These are phyloP conservation scores for Aethes cnicana DNA, from an alignment of 2,888 invertebrate genomes.

Conservation along the genomic window DNA sequence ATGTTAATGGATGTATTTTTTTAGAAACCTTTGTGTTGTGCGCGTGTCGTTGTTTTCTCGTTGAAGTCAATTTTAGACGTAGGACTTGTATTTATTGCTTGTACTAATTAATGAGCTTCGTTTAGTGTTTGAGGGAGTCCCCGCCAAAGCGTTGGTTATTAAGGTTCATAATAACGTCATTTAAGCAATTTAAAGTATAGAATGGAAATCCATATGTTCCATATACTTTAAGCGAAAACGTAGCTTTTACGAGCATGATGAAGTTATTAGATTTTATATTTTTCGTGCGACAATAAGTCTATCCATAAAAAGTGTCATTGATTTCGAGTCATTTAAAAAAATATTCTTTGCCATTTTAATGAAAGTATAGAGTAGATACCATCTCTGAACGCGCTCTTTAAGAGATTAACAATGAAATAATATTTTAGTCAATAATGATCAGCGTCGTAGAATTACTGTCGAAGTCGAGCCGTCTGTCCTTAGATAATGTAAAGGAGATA, in stretches of 20 bases:
- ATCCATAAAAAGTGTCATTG: too few relatives aligned
- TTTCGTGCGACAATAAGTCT: too few relatives aligned
- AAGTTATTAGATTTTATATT: too few relatives aligned
- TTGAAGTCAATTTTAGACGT: constrained; percentile 44
- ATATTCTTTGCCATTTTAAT: too few relatives aligned
- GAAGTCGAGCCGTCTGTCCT: constrained; percentile 60
- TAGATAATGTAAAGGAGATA: constrained; percentile 62
- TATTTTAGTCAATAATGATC: constrained; percentile 10
- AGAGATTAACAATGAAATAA: not conserved
- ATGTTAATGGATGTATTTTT: constrained; percentile 32
- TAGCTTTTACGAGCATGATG: too few relatives aligned
- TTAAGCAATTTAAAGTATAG: too few relatives aligned
- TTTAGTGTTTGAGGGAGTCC: constrained; percentile 14
- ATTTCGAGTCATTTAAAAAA: too few relatives aligned
- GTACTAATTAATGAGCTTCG: constrained; percentile 36
- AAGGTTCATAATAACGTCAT: not conserved
- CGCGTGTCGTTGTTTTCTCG: constrained; percentile 43
- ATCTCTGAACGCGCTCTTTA: too few relatives aligned
- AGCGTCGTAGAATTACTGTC: constrained; percentile 39
- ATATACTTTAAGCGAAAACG: too few relatives aligned
- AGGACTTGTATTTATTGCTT: constrained; percentile 32
- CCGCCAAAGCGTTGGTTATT: constrained; percentile 1
- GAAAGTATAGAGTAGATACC: too few relatives aligned
- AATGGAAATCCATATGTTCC: too few relatives aligned
- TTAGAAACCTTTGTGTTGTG: constrained; percentile 49